phyloP scores from a whole-genome alignment of 2,797 vertebrate species.

The Erethizon dorsatum region DNA sequence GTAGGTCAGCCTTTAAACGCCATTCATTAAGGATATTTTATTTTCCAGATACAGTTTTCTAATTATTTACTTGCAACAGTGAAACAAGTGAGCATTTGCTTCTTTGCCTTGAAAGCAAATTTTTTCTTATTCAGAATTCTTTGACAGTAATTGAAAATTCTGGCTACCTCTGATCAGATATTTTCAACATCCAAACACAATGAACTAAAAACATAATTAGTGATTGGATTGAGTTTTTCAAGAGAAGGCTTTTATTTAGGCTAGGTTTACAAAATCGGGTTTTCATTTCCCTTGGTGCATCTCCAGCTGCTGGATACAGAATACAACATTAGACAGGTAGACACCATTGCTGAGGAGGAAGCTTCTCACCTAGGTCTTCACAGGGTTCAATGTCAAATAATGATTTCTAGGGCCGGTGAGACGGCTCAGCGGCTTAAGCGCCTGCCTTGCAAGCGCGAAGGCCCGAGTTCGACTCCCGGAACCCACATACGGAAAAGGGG shows the following conservation, averaged over 20 bases:
- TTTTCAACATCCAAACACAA: constrained; percentile 33
- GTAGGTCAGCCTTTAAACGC: constrained; percentile 49
- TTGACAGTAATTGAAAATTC: constrained; percentile 62
- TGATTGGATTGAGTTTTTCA: constrained; percentile 38
- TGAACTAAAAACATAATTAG: constrained; percentile 53
- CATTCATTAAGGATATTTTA: constrained; percentile 36
- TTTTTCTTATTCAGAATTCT: constrained; percentile 64
- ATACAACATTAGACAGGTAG: constrained; percentile 13
- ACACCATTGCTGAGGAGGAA: constrained; percentile 19
- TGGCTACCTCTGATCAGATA: constrained; percentile 37
- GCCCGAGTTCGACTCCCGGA: too few relatives aligned
- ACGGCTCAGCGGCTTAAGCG: too few relatives aligned
- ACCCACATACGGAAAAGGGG: too few relatives aligned
- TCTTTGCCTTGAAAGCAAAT: constrained; percentile 59
- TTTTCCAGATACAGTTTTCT: constrained; percentile 51
- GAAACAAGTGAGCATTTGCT: constrained; percentile 46
- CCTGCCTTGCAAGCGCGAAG: too few relatives aligned
- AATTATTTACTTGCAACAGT: constrained; percentile 69
- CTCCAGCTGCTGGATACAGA: not conserved
- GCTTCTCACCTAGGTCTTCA: not conserved
- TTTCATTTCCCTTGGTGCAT: constrained; percentile 11
- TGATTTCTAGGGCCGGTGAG: not conserved
- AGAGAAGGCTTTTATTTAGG: constrained; percentile 31
- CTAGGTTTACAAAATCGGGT: not conserved
- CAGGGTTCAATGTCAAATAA: not conserved